Base-by-base conservation (phyloP, 2,797 vertebrate species). In the Urophycis tenuis region DNA sequence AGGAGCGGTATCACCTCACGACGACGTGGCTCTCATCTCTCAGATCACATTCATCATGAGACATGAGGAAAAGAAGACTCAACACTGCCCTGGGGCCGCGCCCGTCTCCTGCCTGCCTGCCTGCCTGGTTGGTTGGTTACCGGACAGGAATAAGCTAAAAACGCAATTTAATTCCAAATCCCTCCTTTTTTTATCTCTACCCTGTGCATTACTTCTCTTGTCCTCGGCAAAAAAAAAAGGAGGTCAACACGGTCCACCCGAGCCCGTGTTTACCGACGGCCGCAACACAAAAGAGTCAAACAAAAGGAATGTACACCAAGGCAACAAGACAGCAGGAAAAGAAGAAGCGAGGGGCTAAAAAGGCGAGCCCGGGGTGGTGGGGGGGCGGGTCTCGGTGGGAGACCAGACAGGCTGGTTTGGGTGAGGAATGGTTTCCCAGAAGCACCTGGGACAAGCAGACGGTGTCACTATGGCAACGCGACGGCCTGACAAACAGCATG, bases 401-500 rank as follows among this genome's bases (percentile, higher is more conserved):
- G 60, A 82, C 78, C 86, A 87, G 87, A 89, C 87, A 86, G 86
- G 78, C 81, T 79, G 82, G 82, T 88, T 87, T 88, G 86, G 85
- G 84, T 87, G 86, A 88, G 87, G 86, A 91, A 91, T 87, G 85
- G 83, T 90, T 91, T 91, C 88, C 87, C 87, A 89, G 88, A 90
- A 91, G 88, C 90, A 91, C 91, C 88, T 89, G 91, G 87, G 85
- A 89, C 84, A 89, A 90, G 87, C 89, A 91, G 90, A 92, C 89
- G 81, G 82, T 80, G 87, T 91, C 85, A 75, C 89, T 81, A 90
- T 90, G 86, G 89, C 83, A 90, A 91, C 90, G 75, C 81, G 81
- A 78, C 87, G 49, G 88, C 84, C 85, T 89, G 91, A 91, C 89
- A 92, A 91, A 92, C 92, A 91, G 89, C 89, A 89, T 91, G 91